A percentile compares a stretch with the other conserved stretches of the same genome.
Conservation (phyloP, 2,888 invertebrate species). For the Globia sparganii region DNA sequence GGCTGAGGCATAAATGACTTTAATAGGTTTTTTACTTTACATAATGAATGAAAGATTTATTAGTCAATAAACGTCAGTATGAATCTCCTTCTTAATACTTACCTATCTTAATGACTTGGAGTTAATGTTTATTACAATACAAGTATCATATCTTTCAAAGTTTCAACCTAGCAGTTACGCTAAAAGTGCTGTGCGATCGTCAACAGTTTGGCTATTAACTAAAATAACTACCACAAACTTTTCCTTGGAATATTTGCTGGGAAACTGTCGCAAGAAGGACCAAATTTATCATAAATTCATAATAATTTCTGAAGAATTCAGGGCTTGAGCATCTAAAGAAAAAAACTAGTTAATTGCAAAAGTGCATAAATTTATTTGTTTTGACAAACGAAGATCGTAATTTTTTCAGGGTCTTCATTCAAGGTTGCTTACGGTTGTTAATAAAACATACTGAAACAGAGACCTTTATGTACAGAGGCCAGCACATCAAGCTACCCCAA, state of each 20-base stretch:
- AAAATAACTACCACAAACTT: not conserved
- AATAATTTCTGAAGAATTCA: not conserved
- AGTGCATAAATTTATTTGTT: no score
- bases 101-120: not conserved
- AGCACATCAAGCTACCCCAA: no score
- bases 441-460: not conserved
- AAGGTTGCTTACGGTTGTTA: not conserved
- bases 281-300: not conserved
- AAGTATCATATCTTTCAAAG: not conserved
- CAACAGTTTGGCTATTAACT: not conserved
- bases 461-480: no score
- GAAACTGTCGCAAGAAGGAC: not conserved
- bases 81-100: conserved; percentile 1
- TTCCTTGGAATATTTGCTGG: not conserved
- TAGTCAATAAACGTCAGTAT: not conserved
- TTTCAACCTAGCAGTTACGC: not conserved
- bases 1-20: not conserved
- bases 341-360: not conserved
- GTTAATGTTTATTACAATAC: not conserved
- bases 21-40: not conserved
- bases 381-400: not conserved
- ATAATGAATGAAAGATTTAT: not conserved
- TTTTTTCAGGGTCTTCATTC: not conserved
- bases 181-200: not conserved
- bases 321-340: not conserved